Evolutionary conservation across 2,888 invertebrate genomes (phyloP).

Genomic region (Darwinula stevensoni): DNA sequence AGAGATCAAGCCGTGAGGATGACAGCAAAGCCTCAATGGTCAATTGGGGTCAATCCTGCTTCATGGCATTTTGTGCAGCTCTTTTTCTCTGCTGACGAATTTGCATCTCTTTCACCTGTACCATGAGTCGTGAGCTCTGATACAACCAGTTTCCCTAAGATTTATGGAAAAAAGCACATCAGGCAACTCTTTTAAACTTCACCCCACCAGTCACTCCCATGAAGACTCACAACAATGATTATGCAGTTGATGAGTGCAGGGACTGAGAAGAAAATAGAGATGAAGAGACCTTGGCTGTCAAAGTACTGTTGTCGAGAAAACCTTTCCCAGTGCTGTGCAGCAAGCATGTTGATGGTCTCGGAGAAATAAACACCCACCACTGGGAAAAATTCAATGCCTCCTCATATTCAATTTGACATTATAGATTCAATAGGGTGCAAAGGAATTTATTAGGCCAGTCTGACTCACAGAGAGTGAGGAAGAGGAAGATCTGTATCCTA

Average conservation of each 20-base stretch:
- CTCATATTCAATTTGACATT: no score
- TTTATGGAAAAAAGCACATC: constrained; percentile 9
- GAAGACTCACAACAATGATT: constrained; percentile 52
- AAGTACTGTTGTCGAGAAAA: constrained; percentile 80
- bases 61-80: no score
- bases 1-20: no score
- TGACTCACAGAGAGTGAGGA: not conserved
- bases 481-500: not conserved
- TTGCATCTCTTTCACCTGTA: constrained; percentile 49
- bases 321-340: constrained; percentile 52
- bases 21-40: no score
- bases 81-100: constrained; percentile 16
- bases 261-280: constrained; percentile 74
- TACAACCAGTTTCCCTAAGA: constrained; percentile 63
- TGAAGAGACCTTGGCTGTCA: constrained; percentile 71
- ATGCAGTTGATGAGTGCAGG: constrained; percentile 72
- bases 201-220: no score
- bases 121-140: constrained; percentile 61
- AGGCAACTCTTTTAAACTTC: not conserved
- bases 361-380: constrained; percentile 1
- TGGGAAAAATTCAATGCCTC: no score
- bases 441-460: not conserved
- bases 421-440: no score
- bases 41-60: no score
- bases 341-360: constrained; percentile 63